These are phyloP conservation scores for Acheta domesticus DNA, from an alignment of 2,888 invertebrate species.

Conservation along the genomic window DNA sequence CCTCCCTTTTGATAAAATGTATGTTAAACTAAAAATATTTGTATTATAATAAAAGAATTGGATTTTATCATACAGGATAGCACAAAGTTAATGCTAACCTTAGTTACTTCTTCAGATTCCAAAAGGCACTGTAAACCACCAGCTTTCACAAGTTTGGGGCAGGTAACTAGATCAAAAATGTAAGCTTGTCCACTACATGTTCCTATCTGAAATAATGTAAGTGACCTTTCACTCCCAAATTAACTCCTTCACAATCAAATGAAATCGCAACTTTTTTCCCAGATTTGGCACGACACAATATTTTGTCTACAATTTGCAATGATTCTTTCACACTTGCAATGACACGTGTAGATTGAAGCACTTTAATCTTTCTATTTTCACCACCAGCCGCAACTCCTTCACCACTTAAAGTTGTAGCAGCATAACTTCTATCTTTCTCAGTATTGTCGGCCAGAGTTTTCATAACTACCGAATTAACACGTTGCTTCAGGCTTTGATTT, in stretches of 20 bases:
- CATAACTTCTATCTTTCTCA: constrained; percentile 55
- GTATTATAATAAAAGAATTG: neutral
- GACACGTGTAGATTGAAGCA: constrained; percentile 77
- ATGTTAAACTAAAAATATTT: neutral
- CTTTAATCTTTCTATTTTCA: constrained; percentile 76
- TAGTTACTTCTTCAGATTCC: constrained; percentile 75
- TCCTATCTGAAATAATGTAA: constrained; percentile 82
- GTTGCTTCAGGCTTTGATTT: constrained; percentile 79
- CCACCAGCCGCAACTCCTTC: constrained; percentile 48
- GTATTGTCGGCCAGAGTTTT: constrained; percentile 87
- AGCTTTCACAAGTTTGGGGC: constrained; percentile 72
- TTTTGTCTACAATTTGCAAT: constrained; percentile 58
- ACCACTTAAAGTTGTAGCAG: constrained; percentile 50
- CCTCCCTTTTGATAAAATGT: neutral
- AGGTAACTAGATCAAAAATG: constrained; percentile 82
- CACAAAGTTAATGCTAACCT: constrained; percentile 53
- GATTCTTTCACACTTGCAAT: constrained; percentile 77
- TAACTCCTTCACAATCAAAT: constrained; percentile 90
- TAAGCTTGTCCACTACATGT: constrained; percentile 78
- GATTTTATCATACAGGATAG: no score
- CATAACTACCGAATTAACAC: constrained; percentile 82
- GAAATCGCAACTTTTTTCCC: constrained; percentile 63
- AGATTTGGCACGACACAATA: constrained; percentile 40
- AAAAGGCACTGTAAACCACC: constrained; percentile 76
- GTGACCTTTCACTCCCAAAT: constrained; percentile 84